Evolutionary conservation across 1,140 invertebrate genomes (phyloP), one percentile per base, ranked within the genome.

Genomic region (Uloborus diversus): DNA sequence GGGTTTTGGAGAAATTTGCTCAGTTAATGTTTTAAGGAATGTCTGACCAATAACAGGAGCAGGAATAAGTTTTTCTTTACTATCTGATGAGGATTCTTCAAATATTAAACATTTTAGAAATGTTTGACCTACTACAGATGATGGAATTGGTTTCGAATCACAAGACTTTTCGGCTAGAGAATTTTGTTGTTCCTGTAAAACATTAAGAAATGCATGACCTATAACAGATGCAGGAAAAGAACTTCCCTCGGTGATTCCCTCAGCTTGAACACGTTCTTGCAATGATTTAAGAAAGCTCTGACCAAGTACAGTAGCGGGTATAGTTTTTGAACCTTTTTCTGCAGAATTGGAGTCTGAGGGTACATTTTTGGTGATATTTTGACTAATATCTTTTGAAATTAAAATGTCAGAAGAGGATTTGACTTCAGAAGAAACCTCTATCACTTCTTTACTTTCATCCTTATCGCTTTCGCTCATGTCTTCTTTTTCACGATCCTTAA

Each of bases 201-300:
- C 37, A 35, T 69, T 79, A 3, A 79, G 35, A 59, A 79, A 79
- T 30, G 76, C 9, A n/a, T 79, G 76, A 49, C 76, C 32, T 61
- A 79, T 68, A 69, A 69, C 76, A 68, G 76, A 47, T 14, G 76
- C 76, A 11, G 76, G 76, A 49, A 79, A 59, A n/a, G n/a, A n/a
- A 1, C 17, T 42, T 9, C 37, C 37, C 11, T 23, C 56, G 3
- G 56, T 59, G 27, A 27, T 1, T 56, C 5, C 5, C 20, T 25
- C 3, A 59, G 57, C 27, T 14, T 53, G 49, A 53, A n/a, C 49
- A 20, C 23, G 5, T n/a, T 35, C 59, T 33, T 17, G 4, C 11
- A 75, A 28, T 51, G 37, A 64, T 64, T 75, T 75, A 4, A 75
- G 14, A 27, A 75, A 75, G 13, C 53, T 28, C 42, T 51, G 37